Percentiles rank a stretch among this genome's conserved stretches.
Conservation (phyloP, 2,797 vertebrate species). For the Spizella passerina region DNA sequence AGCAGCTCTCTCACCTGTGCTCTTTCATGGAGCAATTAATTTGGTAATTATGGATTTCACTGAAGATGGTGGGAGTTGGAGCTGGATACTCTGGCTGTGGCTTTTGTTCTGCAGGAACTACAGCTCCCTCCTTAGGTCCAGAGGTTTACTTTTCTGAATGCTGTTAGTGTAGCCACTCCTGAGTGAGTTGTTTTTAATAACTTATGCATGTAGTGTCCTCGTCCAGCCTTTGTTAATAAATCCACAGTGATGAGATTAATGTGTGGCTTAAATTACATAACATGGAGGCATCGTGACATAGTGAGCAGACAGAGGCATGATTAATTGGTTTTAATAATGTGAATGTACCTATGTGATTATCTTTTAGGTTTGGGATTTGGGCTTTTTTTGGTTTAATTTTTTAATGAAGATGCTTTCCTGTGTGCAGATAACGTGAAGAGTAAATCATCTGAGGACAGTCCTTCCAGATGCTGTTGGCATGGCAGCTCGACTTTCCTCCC, state of each 20-base stretch:
- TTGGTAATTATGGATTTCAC: neutral
- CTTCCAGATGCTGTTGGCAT: conserved; percentile 22
- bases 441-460: conserved; percentile 47
- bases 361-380: neutral
- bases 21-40: neutral
- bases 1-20: neutral
- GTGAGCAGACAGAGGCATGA: neutral
- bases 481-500: neutral
- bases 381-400: neutral
- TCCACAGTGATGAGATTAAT: conserved; percentile 9
- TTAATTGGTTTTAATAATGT: conserved; percentile 27
- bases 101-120: neutral
- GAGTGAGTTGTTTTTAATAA: neutral
- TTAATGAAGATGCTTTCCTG: neutral
- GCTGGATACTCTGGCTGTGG: neutral
- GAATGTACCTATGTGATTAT: conserved; percentile 7
- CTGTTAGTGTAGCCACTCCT: neutral
- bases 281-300: neutral
- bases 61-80: neutral
- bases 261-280: conserved; percentile 28
- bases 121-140: neutral
- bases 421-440: conserved; percentile 2
- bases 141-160: neutral
- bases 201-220: neutral
- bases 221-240: neutral